Evolutionary conservation across 2,888 invertebrate genomes (phyloP), one percentile per base, ranked within the genome.

Genomic region (Folsomia candida): DNA sequence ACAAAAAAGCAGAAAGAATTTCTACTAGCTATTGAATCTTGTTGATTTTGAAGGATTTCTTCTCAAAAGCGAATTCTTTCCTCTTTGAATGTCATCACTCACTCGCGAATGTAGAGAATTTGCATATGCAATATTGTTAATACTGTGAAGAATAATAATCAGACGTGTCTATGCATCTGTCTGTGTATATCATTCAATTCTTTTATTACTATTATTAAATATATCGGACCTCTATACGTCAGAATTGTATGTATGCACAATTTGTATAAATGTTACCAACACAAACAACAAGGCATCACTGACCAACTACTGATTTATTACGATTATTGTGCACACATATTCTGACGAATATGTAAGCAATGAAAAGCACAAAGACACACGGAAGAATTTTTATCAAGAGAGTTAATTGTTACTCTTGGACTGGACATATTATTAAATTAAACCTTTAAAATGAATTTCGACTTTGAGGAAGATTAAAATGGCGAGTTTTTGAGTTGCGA

Each of bases 361-460:
- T 54, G 54, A 6, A 6, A 54, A 54, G 37, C 6, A 37, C 14
- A 37, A 37, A 54, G 22, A 54, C 11, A 54, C n/a, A 22, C 6
- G 54, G 54, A 54, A 54, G 54, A 54, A 54, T 54, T 20, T 54
- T 14, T 54, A n/a, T n/a, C n/a, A n/a, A n/a, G n/a, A n/a, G n/a
- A n/a, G n/a, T n/a, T n/a, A 54, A 54, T 54, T 54, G 54, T 54
- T 54, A 54, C 54, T 54, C n/a, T n/a, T 54, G 54, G 54, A 20
- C 54, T 54, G 54, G 54, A 54, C 54, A 54, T 54, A 20, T 54
- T 20, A 54, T 22, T 37, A 54, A 54, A 54, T 18, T 6, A 6
- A 54, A 54, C 54, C 6, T 54, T 54, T 14, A 22, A 6, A 6
- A 54, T 54, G 18, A 47, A 47, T 11, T 11, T 18, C n/a, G n/a